Evolutionary conservation across 2,888 invertebrate species (phyloP), one percentile per base, ranked within the genome.

Genomic region (Ochropleura leucogaster): DNA sequence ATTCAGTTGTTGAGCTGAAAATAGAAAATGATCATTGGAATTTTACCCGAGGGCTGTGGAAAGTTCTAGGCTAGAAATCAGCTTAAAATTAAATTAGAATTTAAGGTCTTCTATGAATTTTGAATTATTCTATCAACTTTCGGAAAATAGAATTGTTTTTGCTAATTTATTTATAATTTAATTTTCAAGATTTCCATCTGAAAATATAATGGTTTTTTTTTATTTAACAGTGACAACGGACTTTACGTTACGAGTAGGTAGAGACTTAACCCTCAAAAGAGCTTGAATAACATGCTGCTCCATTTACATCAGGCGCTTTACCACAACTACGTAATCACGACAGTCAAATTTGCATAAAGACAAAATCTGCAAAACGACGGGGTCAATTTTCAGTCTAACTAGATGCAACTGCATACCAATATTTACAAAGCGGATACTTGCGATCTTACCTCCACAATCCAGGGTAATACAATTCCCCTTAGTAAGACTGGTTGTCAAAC

Each of bases 21-120:
- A 82, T 82, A 82, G 69, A 69, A 69, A 60, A 66, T 66, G 47
- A 69, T 82, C 57, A 69, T 82, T 69, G 65, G 59, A 82, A 82
- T 62, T 69, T 82, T 62, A 30, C 77, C 47, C 47, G 7, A n/a
- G 18, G 14, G 18, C 46, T 47, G 10, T 53, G 46, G 42, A 68
- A 79, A 66, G 9, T 66, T 69, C 8, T 69, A 63, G n/a, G 4
- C 42, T 57, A 20, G n/a, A 66, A 76, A 77, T 66, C 57, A n/a
- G 51, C 20, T 51, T 67, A 20, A 42, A 47, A 40, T 44, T 10
- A 20, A 74, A 74, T 65, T 49, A 20, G 2, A 74, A 53, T 53
- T 64, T 5, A 51, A 47, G 20, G 6, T 57, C 2, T 75, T 79
- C n/a, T 20, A 18, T 8, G 16, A 62, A 14, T 20, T 51, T 46